Evolutionary conservation across 2,888 invertebrate species (phyloP), one percentile per base, ranked within the genome.

Genomic region (Celastrina argiolus): DNA sequence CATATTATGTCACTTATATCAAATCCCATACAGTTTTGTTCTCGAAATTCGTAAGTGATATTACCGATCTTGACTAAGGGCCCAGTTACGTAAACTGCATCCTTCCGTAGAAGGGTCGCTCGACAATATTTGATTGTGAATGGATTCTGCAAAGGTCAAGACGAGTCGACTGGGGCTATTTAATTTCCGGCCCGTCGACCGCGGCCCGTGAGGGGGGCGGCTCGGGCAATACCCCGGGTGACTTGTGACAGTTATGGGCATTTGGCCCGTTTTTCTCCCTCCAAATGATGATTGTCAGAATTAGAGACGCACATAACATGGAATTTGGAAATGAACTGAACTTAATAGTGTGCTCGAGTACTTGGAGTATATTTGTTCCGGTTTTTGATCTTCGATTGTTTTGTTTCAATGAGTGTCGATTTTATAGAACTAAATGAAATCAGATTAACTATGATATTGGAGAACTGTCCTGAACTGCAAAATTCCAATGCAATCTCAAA

Each of bases 161-260:
- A 51, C 51, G 45, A 16, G 16, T 18, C 42, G 42, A 42, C 16
- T 45, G 45, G 4, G 51, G 22, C 51, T 51, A 51, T 51, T 51
- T 51, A 51, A 51, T 51, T 51, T 51, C 51, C 22, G 51, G 22
- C 51, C 22, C 14, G 51, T 51, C 51, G 51, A 51, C 51, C 51
- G 22, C 22, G 51, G 51, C 51, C 51, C 22, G 2, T 16, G 22
- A 12, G 36, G 36, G 36, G 8, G 41, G 22, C 51, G 22, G 22
- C 51, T 51, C 51, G 51, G 22, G 12, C 51, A 16, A 22, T 22
- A 16, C 26, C 26, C 51, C 22, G 51, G 51, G 22, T 12, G 26
- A 26, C 51, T 51, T 10, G 51, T 51, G 51, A 51, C 51, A 51
- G 51, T 51, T 51, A 51, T 14, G 14, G 51, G 10, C 22, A 12